Evolutionary conservation across 2,888 invertebrate genomes (phyloP).

Genomic region (Tipula unca): DNA sequence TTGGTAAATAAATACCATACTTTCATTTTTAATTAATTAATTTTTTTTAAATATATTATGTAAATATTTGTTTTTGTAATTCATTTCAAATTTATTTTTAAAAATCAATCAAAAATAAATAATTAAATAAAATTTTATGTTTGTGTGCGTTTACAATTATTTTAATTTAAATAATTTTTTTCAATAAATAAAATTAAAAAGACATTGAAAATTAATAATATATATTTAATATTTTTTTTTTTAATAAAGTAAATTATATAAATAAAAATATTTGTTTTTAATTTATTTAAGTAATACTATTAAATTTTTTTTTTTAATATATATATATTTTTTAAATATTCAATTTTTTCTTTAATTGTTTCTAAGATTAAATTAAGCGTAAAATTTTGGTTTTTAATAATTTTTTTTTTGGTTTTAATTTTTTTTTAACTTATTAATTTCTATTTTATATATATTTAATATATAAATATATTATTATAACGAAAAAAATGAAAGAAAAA

Average conservation of each 20-base stretch:
- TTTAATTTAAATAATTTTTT: not conserved
- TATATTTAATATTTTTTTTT: not conserved
- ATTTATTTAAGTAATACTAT: not conserved
- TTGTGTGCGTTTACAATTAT: not conserved
- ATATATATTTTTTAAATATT: not conserved
- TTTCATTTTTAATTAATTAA: not conserved
- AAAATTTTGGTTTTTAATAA: conserved; percentile 9
- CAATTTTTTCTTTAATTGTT: conserved; percentile 1
- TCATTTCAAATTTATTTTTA: conserved; percentile 1
- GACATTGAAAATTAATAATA: not conserved
- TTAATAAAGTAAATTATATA: not conserved
- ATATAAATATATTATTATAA: not conserved
- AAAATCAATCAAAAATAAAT: not conserved
- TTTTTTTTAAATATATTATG: not conserved
- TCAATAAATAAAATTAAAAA: not conserved
- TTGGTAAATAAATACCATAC: conserved; percentile 14
- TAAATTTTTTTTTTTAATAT: not conserved
- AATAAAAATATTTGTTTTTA: not conserved
- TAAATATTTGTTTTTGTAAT: not conserved
- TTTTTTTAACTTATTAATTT: conserved; percentile 9
- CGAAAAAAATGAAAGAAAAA: not conserved
- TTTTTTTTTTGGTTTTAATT: not conserved
- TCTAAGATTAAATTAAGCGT: conserved; percentile 18
- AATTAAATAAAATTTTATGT: not conserved
- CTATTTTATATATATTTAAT: not conserved